Conservation (phyloP, 2,888 invertebrate species). For the Rhopalosiphum nymphaeae region DNA sequence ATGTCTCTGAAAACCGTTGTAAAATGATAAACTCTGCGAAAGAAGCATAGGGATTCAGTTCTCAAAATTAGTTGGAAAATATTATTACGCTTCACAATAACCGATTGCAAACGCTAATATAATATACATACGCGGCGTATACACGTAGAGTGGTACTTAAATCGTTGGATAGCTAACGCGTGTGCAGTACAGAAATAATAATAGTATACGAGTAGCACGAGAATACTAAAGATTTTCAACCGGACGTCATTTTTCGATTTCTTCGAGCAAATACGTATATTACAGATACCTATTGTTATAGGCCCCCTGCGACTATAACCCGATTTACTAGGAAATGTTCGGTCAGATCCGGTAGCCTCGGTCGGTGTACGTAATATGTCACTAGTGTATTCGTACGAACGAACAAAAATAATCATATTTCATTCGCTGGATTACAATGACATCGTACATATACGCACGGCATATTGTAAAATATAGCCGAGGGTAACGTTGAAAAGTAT, state of each 20-base stretch:
- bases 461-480: not conserved
- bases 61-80: not conserved
- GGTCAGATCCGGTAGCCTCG: not conserved
- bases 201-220: not conserved
- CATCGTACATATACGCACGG: not conserved
- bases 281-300: not conserved
- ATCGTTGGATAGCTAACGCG: not conserved
- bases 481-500: not conserved
- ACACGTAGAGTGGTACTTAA: not conserved
- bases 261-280: not conserved
- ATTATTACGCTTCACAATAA: not conserved
- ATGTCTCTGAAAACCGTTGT: not conserved
- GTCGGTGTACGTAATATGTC: not conserved
- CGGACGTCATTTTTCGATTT: not conserved
- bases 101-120: not conserved
- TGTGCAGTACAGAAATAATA: not conserved
- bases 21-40: not conserved
- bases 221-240: not conserved
- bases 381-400: not conserved
- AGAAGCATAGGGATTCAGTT: not conserved
- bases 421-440: not conserved
- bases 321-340: not conserved
- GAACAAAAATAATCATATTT: slow-evolving; percentile 12
- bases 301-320: not conserved
- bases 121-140: not conserved